phyloP scores from a whole-genome alignment of 2,888 invertebrate species.

The Masnerella sp. region DNA sequence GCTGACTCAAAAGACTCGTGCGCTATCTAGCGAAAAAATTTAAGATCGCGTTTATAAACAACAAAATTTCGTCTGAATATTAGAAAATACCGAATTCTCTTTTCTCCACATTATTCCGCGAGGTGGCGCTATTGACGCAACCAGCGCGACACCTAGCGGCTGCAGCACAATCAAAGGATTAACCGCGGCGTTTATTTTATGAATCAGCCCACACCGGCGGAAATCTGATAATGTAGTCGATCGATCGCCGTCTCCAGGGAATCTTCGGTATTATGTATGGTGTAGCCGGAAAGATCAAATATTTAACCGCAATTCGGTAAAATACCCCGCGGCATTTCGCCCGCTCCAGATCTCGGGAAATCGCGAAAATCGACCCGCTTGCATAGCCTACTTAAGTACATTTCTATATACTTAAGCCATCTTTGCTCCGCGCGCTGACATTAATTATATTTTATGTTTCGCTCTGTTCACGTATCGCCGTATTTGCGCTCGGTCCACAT shows the following conservation, averaged over 20 bases:
- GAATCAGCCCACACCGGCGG: conserved; percentile 57
- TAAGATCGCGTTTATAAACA: too few relatives aligned
- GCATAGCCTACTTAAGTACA: conserved; percentile 55
- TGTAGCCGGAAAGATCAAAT: conserved; percentile 66
- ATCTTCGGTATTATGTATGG: conserved; percentile 56
- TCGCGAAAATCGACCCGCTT: conserved; percentile 54
- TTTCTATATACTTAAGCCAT: conserved; percentile 54
- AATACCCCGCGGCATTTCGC: conserved; percentile 60
- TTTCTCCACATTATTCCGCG: too few relatives aligned
- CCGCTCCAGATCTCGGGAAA: conserved; percentile 50
- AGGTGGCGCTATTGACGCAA: too few relatives aligned
- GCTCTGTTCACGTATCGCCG: conserved; percentile 32
- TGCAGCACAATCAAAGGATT: conserved; percentile 28
- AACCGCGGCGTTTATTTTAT: conserved; percentile 39
- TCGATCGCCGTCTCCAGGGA: conserved; percentile 55
- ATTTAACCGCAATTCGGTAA: conserved; percentile 71
- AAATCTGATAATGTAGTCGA: conserved; percentile 57
- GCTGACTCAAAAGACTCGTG: too few relatives aligned
- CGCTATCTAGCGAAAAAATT: too few relatives aligned
- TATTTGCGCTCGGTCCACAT: conserved; percentile 46
- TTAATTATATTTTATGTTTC: conserved; percentile 55
- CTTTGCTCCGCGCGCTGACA: conserved; percentile 50
- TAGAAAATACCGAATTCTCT: too few relatives aligned
- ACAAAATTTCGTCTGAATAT: too few relatives aligned
- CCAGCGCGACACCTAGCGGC: too few relatives aligned